Percentiles rank a stretch among this genome's conserved stretches.
These are phyloP conservation scores for Podiceps cristatus DNA, from an alignment of 2,113 vertebrate species.

Conservation along the genomic window DNA sequence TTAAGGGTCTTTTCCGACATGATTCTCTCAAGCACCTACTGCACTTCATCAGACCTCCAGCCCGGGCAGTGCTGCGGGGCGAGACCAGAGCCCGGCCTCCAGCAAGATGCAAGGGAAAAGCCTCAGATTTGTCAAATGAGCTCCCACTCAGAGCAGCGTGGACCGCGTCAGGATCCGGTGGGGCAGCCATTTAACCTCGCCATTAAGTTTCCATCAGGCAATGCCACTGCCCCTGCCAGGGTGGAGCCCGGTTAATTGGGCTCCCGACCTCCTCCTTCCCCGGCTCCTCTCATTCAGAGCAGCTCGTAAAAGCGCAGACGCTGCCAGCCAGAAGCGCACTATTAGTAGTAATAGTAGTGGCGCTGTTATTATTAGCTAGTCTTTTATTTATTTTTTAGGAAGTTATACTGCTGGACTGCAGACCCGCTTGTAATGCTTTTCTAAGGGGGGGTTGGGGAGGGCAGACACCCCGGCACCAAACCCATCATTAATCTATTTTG, in stretches of 20 bases:
- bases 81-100: not conserved
- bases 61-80: fast-evolving
- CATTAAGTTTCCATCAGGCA: not conserved
- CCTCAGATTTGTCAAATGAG: not conserved
- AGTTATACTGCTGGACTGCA: conserved; percentile 26
- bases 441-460: not conserved
- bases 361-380: conserved; percentile 58
- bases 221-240: not conserved
- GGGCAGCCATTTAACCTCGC: not conserved
- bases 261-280: not conserved
- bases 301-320: not conserved
- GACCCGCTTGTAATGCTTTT: conserved; percentile 25
- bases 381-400: conserved; percentile 52
- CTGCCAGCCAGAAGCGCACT: not conserved
- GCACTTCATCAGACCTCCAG: not conserved
- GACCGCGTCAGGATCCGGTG: not conserved
- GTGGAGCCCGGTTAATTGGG: not conserved
- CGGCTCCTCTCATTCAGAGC: not conserved
- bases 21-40: not conserved
- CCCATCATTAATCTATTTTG: conserved; percentile 51
- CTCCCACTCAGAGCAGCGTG: fast-evolving
- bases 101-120: not conserved
- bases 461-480: conserved; percentile 46
- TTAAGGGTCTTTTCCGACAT: not conserved
- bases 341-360: conserved; percentile 20